Evolutionary conservation across 53 echinoderm and acorn worm species (phyloP).

Genomic region (Arbacia lixula): DNA sequence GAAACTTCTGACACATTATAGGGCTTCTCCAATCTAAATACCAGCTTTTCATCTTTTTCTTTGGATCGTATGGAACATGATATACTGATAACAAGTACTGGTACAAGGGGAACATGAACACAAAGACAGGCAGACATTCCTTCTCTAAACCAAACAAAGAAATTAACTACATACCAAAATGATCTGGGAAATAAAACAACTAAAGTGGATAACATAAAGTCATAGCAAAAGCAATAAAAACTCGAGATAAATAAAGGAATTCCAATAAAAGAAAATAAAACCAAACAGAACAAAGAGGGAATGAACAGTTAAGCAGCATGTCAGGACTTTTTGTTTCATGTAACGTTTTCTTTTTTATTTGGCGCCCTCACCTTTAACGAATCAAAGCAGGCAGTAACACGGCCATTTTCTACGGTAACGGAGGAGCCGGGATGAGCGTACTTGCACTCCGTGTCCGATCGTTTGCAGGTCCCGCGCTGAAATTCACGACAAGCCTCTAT

Average conservation of each 20-base stretch:
- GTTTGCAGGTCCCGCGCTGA: slow-evolving; percentile 97
- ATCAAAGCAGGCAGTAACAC: slow-evolving; percentile 99
- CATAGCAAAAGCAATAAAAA: slow-evolving; percentile 26
- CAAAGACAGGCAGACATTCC: too few species aligned
- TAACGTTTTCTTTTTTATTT: slow-evolving; percentile 8
- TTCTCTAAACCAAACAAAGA: slow-evolving; percentile 10
- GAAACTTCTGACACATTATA: too few species aligned
- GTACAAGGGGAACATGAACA: too few species aligned
- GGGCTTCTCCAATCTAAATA: too few species aligned
- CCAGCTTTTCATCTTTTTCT: too few species aligned
- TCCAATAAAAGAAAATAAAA: background rate
- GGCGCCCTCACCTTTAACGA: slow-evolving; percentile 94
- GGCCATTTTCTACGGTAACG: slow-evolving; percentile 98
- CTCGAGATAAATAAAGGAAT: slow-evolving; percentile 11
- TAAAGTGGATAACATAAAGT: background rate
- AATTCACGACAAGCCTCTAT: slow-evolving; percentile 99
- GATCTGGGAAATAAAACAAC: background rate
- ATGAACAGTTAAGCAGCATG: slow-evolving; percentile 28
- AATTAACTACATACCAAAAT: background rate
- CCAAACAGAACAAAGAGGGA: too few species aligned
- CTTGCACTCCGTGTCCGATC: slow-evolving; percentile 98
- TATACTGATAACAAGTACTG: too few species aligned
- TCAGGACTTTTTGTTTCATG: slow-evolving; percentile 39
- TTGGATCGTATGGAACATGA: too few species aligned
- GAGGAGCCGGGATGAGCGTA: slow-evolving; percentile 99